Base-by-base conservation (phyloP, 1,140 invertebrate species). In the Diabrotica virgifera region DNA sequence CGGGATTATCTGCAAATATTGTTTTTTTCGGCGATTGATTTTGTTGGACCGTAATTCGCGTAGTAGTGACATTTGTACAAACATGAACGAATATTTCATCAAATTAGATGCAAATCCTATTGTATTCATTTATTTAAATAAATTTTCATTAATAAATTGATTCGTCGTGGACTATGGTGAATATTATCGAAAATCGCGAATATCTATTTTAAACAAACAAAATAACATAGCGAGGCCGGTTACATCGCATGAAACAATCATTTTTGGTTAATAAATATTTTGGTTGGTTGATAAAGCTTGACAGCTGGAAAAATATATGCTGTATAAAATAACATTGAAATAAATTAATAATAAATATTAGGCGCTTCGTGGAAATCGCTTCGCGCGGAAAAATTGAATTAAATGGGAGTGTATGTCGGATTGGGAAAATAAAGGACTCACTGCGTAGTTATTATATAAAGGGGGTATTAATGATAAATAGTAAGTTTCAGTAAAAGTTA, bases 161-260 rank as follows among this genome's bases (percentile, higher is more conserved):
- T 46, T 46, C n/a, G 40, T 8, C 40, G 4, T 5, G 4, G n/a
- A n/a, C 40, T 46, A 46, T 46, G 0, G 6, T 46, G 40, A 46
- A 46, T 46, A 46, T 46, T 46, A 46, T 46, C n/a, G 8, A n/a
- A 46, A 46, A 3, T 46, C 40, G 40, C 8, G n/a, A n/a, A 46
- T 46, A n/a, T 46, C 40, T n/a, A 46, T 8, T 46, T 46, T 46
- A 46, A 46, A 46, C 40, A 46, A 46, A 46, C 40, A 46, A 46
- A 46, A 46, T 46, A 46, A 10, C 8, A 46, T 3, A 46, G 24
- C 40, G n/a, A 8, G n/a, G n/a, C 40, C 40, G n/a, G n/a, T 46
- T 5, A 24, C 24, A 24, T 24, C 40, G 8, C 8, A 46, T 46
- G 40, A 46, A 46, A 46, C 5, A 46, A 46, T 46, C 11, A 46